These are phyloP conservation scores for Ctenosaura bakeri DNA, from an alignment of 2,797 vertebrate species.

Conservation along the genomic window DNA sequence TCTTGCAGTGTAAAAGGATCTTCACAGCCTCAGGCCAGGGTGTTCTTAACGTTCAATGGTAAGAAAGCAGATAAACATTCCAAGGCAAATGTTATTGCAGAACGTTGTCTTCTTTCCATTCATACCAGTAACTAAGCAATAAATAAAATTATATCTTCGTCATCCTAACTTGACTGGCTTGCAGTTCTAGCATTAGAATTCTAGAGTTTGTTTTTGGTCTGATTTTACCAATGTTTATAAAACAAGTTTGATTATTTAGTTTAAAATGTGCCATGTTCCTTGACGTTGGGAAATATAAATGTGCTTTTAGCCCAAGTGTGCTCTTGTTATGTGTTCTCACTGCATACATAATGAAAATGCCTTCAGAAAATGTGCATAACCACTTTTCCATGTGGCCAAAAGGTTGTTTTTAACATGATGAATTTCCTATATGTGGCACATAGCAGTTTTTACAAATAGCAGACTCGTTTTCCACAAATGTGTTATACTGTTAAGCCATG, in stretches of 20 bases:
- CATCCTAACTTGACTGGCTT: not conserved
- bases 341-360: not conserved
- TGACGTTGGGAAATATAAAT: constrained; percentile 12
- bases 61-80: constrained; percentile 77
- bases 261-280: not conserved
- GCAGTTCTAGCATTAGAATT: not conserved
- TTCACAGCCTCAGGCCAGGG: constrained; percentile 83
- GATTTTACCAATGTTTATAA: not conserved
- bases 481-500: not conserved
- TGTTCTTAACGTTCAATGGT: constrained; percentile 84
- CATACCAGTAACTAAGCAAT: constrained; percentile 40
- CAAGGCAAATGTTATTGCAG: constrained; percentile 67
- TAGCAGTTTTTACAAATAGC: not conserved
- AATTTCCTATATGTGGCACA: not conserved
- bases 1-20: constrained; percentile 78
- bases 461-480: too few species aligned
- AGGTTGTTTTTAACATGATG: not conserved
- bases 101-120: constrained; percentile 46
- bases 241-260: not conserved
- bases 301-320: not conserved
- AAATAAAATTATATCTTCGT: constrained; percentile 35
- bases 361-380: not conserved
- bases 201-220: constrained; percentile 5
- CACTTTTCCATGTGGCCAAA: not conserved
- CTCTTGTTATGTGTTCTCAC: not conserved